phyloP scores from a whole-genome alignment of 1,140 invertebrate species.

The Parapsyche elsis region DNA sequence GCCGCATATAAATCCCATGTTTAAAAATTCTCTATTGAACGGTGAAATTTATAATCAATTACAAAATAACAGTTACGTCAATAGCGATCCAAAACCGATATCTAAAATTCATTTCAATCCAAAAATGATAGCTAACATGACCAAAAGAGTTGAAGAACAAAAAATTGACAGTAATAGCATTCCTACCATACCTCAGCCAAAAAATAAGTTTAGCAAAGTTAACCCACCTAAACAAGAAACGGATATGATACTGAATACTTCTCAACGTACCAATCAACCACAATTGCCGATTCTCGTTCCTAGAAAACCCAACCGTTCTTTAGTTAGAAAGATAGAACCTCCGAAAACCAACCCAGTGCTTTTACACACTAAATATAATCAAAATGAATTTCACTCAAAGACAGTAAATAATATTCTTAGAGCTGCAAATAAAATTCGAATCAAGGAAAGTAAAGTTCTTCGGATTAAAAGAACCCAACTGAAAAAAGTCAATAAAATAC shows the following conservation, averaged over 20 bases:
- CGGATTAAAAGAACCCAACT: background rate
- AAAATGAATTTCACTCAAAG: background rate
- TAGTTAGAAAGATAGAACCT: constrained; percentile 36
- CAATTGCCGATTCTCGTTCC: background rate
- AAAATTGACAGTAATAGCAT: background rate
- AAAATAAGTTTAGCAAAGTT: constrained; percentile 26
- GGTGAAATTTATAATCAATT: background rate
- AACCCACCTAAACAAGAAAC: background rate
- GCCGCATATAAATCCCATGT: constrained; percentile 51
- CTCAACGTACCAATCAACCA: background rate
- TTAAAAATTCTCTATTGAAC: constrained; percentile 14
- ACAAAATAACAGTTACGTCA: background rate
- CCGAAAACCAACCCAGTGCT: background rate
- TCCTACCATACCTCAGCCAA: background rate
- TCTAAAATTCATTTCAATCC: constrained; percentile 53
- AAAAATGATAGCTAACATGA: constrained; percentile 31
- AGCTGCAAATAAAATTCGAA: background rate
- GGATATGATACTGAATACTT: background rate
- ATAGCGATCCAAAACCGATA: background rate
- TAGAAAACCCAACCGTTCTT: constrained; percentile 47
- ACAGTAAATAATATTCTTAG: background rate
- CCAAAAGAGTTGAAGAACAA: background rate
- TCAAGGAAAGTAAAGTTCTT: background rate
- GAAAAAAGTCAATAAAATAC: constrained; percentile 25
- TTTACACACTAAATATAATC: background rate